Conservation (phyloP, 2,113 vertebrate genomes). For the Eclectus roratus region DNA sequence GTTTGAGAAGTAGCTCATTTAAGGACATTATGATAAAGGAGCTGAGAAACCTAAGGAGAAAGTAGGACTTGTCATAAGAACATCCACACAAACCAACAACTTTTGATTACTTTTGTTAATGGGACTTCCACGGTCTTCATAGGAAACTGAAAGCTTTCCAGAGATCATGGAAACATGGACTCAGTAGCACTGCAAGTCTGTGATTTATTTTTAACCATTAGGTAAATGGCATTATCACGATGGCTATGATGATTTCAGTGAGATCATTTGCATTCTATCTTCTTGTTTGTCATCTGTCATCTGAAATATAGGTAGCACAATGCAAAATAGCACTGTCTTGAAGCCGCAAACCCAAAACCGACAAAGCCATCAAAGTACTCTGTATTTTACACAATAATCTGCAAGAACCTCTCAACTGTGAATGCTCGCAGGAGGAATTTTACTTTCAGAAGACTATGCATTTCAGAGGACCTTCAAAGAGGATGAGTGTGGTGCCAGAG, state of each 20-base stretch:
- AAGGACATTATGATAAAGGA: not conserved
- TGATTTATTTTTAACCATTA: not conserved
- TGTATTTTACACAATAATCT: not conserved
- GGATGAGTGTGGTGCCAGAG: not conserved
- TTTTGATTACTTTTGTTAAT: not conserved
- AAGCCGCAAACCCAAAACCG: not conserved
- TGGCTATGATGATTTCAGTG: not conserved
- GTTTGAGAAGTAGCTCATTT: not conserved
- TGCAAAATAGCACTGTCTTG: no score
- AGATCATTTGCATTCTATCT: not conserved
- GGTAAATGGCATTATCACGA: not conserved
- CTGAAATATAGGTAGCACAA: not conserved
- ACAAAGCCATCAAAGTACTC: not conserved
- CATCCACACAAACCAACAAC: not conserved
- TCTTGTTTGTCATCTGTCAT: not conserved
- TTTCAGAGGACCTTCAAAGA: not conserved
- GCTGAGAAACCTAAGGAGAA: not conserved
- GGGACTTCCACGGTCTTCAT: not conserved
- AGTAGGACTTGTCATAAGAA: not conserved
- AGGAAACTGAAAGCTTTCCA: not conserved
- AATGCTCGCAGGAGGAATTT: not conserved
- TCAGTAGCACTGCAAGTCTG: not conserved
- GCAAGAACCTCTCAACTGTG: not conserved
- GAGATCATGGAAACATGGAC: not conserved
- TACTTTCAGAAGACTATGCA: not conserved